Evolutionary conservation across 2,797 vertebrate species (phyloP).

Genomic region (Sebastes hubbsi): DNA sequence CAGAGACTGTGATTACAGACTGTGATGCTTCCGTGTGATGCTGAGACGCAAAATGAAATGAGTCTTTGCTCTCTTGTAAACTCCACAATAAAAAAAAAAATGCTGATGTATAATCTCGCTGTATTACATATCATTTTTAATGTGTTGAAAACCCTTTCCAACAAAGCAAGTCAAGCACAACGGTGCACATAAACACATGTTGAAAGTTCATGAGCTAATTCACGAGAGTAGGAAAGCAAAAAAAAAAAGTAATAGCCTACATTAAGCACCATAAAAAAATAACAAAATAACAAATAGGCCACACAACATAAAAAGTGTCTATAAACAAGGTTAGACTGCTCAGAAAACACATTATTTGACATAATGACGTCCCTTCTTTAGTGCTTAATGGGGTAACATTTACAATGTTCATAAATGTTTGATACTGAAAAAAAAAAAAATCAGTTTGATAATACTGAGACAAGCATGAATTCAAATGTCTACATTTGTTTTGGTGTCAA

Average conservation of each 20-base stretch:
- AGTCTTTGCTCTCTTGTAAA: constrained; percentile 29
- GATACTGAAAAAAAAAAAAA: constrained; percentile 43
- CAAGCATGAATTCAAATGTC: constrained; percentile 48
- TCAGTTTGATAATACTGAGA: constrained; percentile 41
- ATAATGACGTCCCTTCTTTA: constrained; percentile 57
- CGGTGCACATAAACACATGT: constrained; percentile 76
- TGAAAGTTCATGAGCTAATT: constrained; percentile 66
- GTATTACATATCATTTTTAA: constrained; percentile 77
- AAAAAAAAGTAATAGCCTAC: constrained; percentile 50
- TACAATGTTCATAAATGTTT: constrained; percentile 55
- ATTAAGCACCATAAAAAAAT: constrained; percentile 56
- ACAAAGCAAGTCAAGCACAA: constrained; percentile 80
- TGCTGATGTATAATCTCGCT: constrained; percentile 46
- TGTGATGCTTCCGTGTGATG: constrained; percentile 13
- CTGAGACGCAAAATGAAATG: not conserved
- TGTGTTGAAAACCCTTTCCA: constrained; percentile 74
- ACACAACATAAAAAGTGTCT: constrained; percentile 69
- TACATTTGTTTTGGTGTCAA: constrained; percentile 59
- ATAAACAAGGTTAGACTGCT: constrained; percentile 66
- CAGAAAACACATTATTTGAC: constrained; percentile 63
- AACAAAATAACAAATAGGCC: constrained; percentile 60
- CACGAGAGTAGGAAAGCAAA: constrained; percentile 60
- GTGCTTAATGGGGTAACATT: constrained; percentile 58
- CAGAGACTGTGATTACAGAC: constrained; percentile 11
- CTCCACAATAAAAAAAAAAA: constrained; percentile 50